phyloP scores from a whole-genome alignment of 2,113 vertebrate genomes.

The Rattus norvegicus region DNA sequence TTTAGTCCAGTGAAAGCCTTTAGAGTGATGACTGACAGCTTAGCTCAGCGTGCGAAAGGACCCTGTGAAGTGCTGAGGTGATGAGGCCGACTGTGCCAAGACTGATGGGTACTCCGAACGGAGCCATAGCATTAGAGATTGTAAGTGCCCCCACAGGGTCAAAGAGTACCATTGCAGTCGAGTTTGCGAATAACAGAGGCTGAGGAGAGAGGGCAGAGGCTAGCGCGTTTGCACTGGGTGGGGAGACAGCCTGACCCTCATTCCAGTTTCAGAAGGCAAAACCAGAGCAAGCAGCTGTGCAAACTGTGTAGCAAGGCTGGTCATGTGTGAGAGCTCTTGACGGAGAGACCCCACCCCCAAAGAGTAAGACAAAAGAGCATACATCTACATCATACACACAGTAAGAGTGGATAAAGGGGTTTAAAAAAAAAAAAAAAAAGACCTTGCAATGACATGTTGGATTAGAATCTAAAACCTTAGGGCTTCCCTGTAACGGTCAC shows the following conservation, averaged over 20 bases:
- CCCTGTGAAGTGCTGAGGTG: neutral
- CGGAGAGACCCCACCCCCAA: neutral
- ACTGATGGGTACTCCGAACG: neutral
- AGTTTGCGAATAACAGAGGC: neutral
- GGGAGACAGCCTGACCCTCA: neutral
- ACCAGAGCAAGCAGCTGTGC: neutral
- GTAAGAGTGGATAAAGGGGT: neutral
- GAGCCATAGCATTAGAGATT: neutral
- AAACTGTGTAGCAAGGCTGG: neutral
- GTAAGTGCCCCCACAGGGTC: neutral
- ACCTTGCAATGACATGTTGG: neutral
- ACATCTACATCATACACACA: neutral
- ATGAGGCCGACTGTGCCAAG: neutral
- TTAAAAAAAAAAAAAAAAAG: neutral
- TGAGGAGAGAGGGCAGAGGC: neutral
- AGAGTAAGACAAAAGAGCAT: neutral
- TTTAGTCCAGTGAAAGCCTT: conserved; percentile 16
- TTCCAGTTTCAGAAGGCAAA: neutral
- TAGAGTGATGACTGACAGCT: neutral
- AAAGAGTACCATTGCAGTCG: neutral
- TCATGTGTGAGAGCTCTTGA: neutral
- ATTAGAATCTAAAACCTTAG: conserved; percentile 21
- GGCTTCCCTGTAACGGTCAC: neutral
- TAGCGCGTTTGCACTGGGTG: neutral
- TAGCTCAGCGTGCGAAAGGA: neutral